Conservation (phyloP, 1,140 invertebrate species). For the Calosoma granatense region DNA sequence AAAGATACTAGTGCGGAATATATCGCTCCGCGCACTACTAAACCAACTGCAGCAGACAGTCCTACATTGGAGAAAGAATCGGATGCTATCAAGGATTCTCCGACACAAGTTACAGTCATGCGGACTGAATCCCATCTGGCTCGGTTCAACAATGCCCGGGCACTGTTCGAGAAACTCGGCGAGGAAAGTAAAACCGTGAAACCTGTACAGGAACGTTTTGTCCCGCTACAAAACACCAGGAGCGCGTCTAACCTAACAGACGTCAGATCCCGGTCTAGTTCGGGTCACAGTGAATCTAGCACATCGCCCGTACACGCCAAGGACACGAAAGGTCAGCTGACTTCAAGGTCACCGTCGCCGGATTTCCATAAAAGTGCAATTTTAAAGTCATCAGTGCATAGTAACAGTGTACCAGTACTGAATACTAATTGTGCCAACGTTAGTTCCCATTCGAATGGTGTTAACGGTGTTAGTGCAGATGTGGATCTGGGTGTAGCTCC, state of each 20-base stretch:
- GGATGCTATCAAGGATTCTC: conserved; percentile 34
- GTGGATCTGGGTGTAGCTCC: conserved; percentile 36
- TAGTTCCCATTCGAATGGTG: conserved; percentile 14
- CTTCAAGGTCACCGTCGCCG: conserved; percentile 29
- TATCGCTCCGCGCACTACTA: conserved; percentile 34
- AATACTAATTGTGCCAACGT: conserved; percentile 17
- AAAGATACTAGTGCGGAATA: conserved; percentile 26
- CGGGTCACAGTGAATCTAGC: conserved; percentile 25
- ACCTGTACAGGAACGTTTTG: conserved; percentile 18
- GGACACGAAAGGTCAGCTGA: conserved; percentile 15
- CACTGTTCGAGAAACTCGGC: conserved; percentile 85
- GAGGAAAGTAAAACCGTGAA: conserved; percentile 42
- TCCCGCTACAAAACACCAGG: conserved; percentile 30
- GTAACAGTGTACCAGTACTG: conserved; percentile 20
- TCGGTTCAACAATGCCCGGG: conserved; percentile 83
- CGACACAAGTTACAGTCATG: conserved; percentile 60
- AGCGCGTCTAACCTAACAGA: conserved; percentile 32
- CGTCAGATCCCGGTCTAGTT: conserved; percentile 21
- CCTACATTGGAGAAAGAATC: conserved; percentile 35
- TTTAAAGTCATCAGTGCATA: conserved; percentile 1
- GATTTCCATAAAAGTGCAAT: neutral
- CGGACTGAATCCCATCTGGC: conserved; percentile 80
- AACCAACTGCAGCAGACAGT: conserved; percentile 29
- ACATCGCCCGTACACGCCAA: neutral
- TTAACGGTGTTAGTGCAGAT: conserved; percentile 27